Base-by-base conservation (phyloP, 2,797 vertebrate genomes). In the Neopelma chrysocephalum region DNA sequence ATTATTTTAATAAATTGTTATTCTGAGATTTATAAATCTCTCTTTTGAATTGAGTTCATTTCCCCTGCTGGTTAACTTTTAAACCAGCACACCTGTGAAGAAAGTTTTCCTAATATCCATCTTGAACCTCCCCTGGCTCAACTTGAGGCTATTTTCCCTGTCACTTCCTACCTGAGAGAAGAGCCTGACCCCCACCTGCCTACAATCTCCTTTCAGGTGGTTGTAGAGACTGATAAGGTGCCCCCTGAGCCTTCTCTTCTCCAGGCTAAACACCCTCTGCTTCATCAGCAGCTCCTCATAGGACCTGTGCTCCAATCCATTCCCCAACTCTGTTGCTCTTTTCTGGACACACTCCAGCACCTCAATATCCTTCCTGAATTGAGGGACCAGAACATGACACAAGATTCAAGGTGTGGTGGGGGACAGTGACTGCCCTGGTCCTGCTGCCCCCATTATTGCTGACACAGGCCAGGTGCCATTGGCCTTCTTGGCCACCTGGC, bases 311-410 rank as follows among this genome's bases (percentile, higher is more conserved):
- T 60, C 20, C 61, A 82, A 34, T 22, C 15, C 10, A 4, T 61
- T 32, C 12, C 8, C 19, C 23, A 60, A 14, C 14, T 45, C 23
- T 0, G 0, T 5, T 47, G 1, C 17, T 5, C 40, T 34, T 53
- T 34, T 47, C 47, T 61, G 34, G 40, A 34, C 40, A 22, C 10
- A 2, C 10, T 61, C 10, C 47, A 47, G 31, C 47, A 5, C 14
- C 10, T 40, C 54, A 34, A 3, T 25, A 34, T 40, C 19, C 13
- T 72, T 17, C 6, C 2, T 3, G 2, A 62, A 31, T 5, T 25
- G 16, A 13, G 6, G 4, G 5, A 4, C 8, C 38, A 45, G 4
- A 65, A 45, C 10, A 29, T 36, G 1, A 7, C 20, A 3, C 29
- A 47, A 9, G 1, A 31, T 1, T 26, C 38, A 54, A 5, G 4